Conservation (phyloP, 2,113 vertebrate species). For the Colinus virginianus region DNA sequence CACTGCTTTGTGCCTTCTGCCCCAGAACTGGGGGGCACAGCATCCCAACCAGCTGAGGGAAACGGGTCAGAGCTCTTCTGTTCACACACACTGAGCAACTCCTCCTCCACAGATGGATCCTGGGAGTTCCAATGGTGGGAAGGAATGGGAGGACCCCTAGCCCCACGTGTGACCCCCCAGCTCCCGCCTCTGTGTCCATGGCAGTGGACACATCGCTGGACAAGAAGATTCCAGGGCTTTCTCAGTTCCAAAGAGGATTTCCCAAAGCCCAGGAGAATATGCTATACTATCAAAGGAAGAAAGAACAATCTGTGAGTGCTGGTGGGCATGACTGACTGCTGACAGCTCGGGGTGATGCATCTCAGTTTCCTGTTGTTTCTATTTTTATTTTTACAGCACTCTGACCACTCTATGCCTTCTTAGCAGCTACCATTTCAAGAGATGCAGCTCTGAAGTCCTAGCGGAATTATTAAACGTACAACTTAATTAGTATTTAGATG, state of each 20-base stretch:
- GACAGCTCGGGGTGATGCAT: background rate
- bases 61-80: background rate
- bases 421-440: background rate
- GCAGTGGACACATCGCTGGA: fast-evolving
- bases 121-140: background rate
- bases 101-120: background rate
- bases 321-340: fast-evolving
- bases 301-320: background rate
- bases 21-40: background rate
- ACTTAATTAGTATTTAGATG: background rate
- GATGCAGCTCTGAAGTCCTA: background rate
- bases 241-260: background rate
- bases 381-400: fast-evolving
- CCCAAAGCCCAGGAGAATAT: background rate
- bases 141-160: background rate
- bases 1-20: background rate
- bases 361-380: background rate
- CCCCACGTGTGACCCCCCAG: too few species aligned
- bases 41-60: background rate
- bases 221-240: background rate
- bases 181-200: fast-evolving
- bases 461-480: background rate
- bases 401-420: background rate
- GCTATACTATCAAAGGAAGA: background rate
- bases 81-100: background rate